Conservation (phyloP, 2,797 vertebrate species). For the Pygocentrus nattereri region DNA sequence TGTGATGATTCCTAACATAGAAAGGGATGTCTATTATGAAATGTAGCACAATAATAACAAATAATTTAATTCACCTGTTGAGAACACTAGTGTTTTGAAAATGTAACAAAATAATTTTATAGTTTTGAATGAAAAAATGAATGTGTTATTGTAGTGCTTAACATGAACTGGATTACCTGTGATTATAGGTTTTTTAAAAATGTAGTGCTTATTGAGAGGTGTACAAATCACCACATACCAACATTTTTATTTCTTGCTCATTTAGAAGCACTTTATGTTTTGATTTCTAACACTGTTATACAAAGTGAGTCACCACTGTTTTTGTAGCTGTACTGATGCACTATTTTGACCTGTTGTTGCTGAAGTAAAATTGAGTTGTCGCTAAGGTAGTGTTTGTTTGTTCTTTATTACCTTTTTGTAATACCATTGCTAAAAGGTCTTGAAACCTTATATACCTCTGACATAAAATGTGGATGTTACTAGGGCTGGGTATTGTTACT, state of each 20-base stretch:
- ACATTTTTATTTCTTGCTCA: not conserved
- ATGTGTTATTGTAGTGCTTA: not conserved
- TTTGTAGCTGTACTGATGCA: not conserved
- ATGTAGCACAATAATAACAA: not conserved
- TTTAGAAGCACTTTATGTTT: slow-evolving; percentile 42
- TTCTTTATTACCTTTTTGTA: not conserved
- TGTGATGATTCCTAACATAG: not conserved
- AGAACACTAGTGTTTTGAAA: not conserved
- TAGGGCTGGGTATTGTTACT: too few relatives aligned
- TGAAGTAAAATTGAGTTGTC: slow-evolving; percentile 19
- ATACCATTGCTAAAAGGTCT: not conserved
- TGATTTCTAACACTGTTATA: not conserved
- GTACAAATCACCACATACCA: not conserved
- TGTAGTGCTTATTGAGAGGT: too few relatives aligned
- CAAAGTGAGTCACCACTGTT: not conserved
- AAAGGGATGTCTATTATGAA: not conserved
- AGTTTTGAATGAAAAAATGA: not conserved
- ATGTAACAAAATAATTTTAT: not conserved
- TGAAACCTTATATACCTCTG: not conserved
- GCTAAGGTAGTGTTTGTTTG: not conserved
- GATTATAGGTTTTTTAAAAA: not conserved
- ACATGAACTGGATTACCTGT: slow-evolving; percentile 19
- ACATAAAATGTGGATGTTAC: too few relatives aligned
- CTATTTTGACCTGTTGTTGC: not conserved
- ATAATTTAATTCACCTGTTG: not conserved